Conservation (phyloP, 2,797 vertebrate species). For the Cottoperca gobio region DNA sequence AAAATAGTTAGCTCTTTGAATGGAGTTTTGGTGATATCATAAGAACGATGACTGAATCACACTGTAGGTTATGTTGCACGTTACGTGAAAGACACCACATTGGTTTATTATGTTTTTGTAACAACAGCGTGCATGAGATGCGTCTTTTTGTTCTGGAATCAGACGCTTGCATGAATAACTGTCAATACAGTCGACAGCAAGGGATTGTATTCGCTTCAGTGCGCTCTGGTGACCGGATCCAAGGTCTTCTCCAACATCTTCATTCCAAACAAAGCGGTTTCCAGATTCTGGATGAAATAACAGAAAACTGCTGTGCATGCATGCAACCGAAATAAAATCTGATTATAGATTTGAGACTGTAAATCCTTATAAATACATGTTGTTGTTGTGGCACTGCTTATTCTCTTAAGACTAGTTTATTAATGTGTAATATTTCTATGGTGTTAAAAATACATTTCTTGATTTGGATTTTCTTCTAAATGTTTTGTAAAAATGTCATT, state of each 20-base stretch:
- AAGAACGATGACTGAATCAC: neutral
- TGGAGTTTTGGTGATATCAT: neutral
- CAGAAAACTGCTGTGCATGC: neutral
- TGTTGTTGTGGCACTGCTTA: neutral
- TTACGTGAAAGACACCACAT: neutral
- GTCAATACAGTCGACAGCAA: neutral
- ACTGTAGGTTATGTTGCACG: neutral
- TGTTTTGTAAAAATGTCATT: neutral
- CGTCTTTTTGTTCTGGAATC: neutral
- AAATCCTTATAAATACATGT: neutral
- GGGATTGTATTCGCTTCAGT: neutral
- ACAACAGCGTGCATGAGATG: neutral
- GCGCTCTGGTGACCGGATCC: constrained; percentile 17
- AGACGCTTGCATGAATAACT: neutral
- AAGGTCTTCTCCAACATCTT: constrained; percentile 19
- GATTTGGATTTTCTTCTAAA: too few relatives aligned
- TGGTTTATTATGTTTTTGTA: neutral
- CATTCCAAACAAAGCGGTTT: neutral
- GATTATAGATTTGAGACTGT: neutral
- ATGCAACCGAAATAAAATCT: neutral
- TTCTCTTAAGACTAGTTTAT: too few relatives aligned
- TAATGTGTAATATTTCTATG: neutral
- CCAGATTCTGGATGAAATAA: neutral
- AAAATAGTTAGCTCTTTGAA: neutral
- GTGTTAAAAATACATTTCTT: too few relatives aligned